phyloP scores from a whole-genome alignment of 2,797 vertebrate genomes.

The Tenualosa ilisha region DNA sequence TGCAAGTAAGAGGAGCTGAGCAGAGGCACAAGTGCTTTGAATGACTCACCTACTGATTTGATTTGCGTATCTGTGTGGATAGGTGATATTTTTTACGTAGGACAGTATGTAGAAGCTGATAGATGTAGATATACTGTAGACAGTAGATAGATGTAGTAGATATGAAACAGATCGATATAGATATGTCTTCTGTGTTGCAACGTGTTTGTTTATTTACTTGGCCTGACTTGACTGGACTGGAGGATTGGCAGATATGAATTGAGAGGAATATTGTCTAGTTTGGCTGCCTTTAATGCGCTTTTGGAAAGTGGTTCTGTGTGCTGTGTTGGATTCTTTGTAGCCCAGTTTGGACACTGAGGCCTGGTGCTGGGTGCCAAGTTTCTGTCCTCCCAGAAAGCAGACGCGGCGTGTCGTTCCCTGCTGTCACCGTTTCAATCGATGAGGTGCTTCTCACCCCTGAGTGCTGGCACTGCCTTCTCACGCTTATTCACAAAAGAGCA shows the following conservation, averaged over 20 bases:
- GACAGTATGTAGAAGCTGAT: no score
- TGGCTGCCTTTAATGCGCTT: not conserved
- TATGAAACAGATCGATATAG: no score
- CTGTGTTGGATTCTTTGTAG: not conserved
- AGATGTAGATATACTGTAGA: no score
- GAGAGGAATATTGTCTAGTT: not conserved
- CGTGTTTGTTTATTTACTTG: not conserved
- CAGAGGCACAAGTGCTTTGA: not conserved
- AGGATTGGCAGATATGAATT: not conserved
- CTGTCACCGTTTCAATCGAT: not conserved
- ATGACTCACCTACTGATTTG: not conserved
- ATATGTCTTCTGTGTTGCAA: not conserved
- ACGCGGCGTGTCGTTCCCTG: not conserved
- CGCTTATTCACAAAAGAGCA: not conserved
- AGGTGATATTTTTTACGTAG: no score
- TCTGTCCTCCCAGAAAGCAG: not conserved
- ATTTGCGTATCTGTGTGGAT: not conserved
- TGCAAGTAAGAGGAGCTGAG: not conserved
- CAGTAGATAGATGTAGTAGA: no score
- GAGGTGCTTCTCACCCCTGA: not conserved
- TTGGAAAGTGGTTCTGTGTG: not conserved
- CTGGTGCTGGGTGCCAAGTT: not conserved
- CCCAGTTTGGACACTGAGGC: not conserved
- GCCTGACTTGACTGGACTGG: not conserved
- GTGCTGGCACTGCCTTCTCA: not conserved